Conservation (phyloP, 2,113 vertebrate species). For the Erinaceus europaeus region DNA sequence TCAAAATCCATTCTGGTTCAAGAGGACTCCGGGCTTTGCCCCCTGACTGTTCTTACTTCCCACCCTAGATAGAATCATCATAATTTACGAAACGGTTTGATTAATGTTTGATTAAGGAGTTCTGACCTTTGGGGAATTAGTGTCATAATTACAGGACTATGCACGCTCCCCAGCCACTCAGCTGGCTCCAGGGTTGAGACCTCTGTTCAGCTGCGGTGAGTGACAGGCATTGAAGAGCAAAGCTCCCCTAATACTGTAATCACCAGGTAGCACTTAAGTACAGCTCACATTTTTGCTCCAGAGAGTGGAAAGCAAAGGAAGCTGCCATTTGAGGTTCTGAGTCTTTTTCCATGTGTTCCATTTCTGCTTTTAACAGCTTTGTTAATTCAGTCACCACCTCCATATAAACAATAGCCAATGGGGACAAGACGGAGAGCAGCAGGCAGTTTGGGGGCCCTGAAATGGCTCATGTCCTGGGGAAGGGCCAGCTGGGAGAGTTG, state of each 20-base stretch:
- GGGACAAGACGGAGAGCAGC: neutral
- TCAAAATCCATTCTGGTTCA: conserved; percentile 28
- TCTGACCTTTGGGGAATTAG: conserved; percentile 76
- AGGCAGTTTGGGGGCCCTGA: conserved; percentile 11
- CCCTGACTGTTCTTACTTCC: neutral
- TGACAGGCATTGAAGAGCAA: conserved; percentile 42
- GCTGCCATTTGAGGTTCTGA: neutral
- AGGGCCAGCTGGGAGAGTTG: conserved; percentile 21
- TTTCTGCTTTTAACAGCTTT: conserved; percentile 66
- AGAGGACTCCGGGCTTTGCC: conserved; percentile 24
- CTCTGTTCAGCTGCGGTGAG: conserved; percentile 38
- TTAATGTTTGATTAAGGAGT: conserved; percentile 79
- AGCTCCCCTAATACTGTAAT: conserved; percentile 22
- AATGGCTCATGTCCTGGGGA: neutral
- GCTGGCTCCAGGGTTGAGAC: conserved; percentile 48
- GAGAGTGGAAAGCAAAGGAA: neutral
- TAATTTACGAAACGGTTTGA: conserved; percentile 67
- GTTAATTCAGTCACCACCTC: conserved; percentile 70
- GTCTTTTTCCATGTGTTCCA: conserved; percentile 17
- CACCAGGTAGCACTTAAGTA: conserved; percentile 57
- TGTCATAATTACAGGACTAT: conserved; percentile 67
- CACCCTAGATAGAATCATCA: conserved; percentile 33
- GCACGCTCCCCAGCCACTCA: conserved; percentile 55
- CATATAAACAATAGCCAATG: conserved; percentile 44
- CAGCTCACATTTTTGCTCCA: neutral